Percentiles rank a stretch among this genome's conserved stretches.
These are phyloP conservation scores for Paradisaea rubra DNA, from an alignment of 2,113 vertebrate species.

Conservation along the genomic window DNA sequence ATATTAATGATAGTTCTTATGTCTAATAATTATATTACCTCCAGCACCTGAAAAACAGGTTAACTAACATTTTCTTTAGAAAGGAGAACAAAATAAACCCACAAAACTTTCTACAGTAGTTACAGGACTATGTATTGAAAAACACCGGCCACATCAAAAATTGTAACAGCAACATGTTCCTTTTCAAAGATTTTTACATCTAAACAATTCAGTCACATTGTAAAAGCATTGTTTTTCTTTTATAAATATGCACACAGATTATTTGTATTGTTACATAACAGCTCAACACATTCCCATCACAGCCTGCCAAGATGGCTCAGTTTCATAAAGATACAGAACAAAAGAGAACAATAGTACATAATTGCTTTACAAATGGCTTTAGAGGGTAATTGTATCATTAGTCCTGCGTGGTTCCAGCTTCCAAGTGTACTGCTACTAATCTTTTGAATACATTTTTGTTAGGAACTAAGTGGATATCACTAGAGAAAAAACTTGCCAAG, in stretches of 20 bases:
- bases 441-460: slow-evolving; percentile 15
- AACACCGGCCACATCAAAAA: background rate
- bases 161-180: background rate
- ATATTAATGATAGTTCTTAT: background rate
- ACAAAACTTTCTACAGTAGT: background rate
- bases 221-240: background rate
- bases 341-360: slow-evolving; percentile 25
- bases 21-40: background rate
- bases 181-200: background rate
- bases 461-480: background rate
- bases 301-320: background rate
- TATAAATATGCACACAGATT: background rate
- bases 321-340: background rate
- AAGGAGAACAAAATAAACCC: background rate
- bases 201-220: background rate
- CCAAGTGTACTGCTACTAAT: background rate
- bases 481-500: background rate
- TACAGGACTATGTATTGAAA: background rate
- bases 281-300: background rate
- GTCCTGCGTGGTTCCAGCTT: slow-evolving; percentile 20
- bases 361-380: slow-evolving; percentile 18
- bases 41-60: background rate
- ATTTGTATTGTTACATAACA: background rate
- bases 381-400: slow-evolving; percentile 23
- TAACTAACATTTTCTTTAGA: background rate